phyloP scores from a whole-genome alignment of 2,113 vertebrate genomes.

The Girardinichthys multiradiatus region DNA sequence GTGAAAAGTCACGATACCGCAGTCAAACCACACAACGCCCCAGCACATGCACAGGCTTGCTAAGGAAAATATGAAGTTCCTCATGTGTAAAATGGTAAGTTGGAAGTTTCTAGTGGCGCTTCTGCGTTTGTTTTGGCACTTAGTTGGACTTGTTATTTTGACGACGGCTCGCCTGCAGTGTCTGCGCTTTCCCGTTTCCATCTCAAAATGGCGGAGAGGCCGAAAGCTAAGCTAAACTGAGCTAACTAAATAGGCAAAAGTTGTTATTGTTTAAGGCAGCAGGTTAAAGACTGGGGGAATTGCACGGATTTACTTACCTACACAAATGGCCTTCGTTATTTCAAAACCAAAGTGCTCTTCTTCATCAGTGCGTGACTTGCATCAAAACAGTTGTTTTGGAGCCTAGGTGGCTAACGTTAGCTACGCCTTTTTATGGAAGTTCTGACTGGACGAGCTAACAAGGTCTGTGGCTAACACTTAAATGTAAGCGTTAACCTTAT shows the following conservation, averaged over 20 bases:
- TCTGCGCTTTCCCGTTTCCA: conserved; percentile 67
- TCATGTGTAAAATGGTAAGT: conserved; percentile 62
- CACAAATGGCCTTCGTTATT: background rate
- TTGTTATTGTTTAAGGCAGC: conserved; percentile 26
- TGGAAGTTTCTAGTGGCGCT: background rate
- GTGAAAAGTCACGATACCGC: conserved; percentile 63
- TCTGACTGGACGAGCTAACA: conserved; percentile 43
- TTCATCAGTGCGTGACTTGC: background rate
- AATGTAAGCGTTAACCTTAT: background rate
- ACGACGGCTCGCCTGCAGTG: conserved; percentile 76
- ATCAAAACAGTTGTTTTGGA: conserved; percentile 49
- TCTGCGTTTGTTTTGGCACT: conserved; percentile 46
- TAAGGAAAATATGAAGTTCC: conserved; percentile 34
- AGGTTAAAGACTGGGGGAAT: background rate
- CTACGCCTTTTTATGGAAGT: conserved; percentile 65
- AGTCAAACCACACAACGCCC: conserved; percentile 7
- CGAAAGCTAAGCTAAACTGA: conserved; percentile 63
- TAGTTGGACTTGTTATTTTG: conserved; percentile 61
- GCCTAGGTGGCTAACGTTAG: conserved; percentile 47
- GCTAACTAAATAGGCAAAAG: conserved; percentile 39
- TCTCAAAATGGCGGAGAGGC: conserved; percentile 85
- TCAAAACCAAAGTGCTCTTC: too few relatives aligned
- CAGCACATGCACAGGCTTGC: background rate
- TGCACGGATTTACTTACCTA: background rate
- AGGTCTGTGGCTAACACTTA: conserved; percentile 17